phyloP scores from a whole-genome alignment of 35 echinoderm and acorn worm species.

The Ophiothrix spiculata region DNA sequence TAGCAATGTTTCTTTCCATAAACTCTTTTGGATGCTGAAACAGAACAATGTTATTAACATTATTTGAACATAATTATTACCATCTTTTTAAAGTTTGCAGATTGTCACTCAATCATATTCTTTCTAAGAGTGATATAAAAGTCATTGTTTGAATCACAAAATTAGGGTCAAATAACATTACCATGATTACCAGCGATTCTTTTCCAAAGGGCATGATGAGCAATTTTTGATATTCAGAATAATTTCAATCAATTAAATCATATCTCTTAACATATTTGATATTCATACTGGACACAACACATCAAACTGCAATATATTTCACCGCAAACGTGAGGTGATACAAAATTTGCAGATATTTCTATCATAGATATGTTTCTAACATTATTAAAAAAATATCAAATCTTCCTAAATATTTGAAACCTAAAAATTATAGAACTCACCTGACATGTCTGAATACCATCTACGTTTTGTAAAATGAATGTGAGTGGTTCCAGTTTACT shows the following conservation, averaged over 20 bases:
- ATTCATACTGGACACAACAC: not conserved
- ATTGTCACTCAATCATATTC: not conserved
- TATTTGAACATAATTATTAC: not conserved
- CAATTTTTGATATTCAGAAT: too few species aligned
- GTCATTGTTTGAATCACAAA: not conserved
- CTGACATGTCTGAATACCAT: slow-evolving; percentile 91
- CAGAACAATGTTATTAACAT: not conserved
- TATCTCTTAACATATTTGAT: not conserved
- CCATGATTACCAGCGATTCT: not conserved
- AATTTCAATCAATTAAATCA: not conserved
- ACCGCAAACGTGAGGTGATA: not conserved
- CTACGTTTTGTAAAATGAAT: slow-evolving; percentile 70
- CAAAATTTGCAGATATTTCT: not conserved
- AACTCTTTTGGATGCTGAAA: slow-evolving; percentile 28
- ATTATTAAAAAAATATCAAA: not conserved
- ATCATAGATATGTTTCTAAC: not conserved
- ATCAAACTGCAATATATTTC: not conserved
- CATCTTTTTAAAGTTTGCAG: not conserved
- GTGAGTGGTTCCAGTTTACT: slow-evolving; percentile 33
- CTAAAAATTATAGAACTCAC: slow-evolving; percentile 9
- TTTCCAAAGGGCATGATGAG: too few species aligned
- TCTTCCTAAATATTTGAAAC: not conserved
- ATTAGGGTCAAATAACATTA: not conserved
- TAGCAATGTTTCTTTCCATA: slow-evolving; percentile 30
- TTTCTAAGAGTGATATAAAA: not conserved